These are phyloP conservation scores for Hydrochoerus hydrochaeris DNA, from an alignment of 2,113 vertebrate species.

Conservation along the genomic window DNA sequence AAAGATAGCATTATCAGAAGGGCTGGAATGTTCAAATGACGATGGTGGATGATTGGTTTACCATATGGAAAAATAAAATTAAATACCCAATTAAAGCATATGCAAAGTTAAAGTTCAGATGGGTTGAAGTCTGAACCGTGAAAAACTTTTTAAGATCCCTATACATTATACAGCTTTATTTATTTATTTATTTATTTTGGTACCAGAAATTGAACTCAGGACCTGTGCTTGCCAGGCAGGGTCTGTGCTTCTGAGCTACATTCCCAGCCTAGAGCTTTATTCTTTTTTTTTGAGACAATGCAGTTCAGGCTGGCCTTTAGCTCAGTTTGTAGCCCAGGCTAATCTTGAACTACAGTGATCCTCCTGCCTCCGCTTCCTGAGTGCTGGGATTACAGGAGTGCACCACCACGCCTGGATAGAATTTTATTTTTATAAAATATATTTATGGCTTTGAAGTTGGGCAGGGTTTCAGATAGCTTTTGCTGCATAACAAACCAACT, in stretches of 20 bases:
- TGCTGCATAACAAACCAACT: not conserved
- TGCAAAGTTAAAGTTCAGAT: slow-evolving; percentile 45
- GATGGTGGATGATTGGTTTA: not conserved
- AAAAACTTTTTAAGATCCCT: slow-evolving; percentile 2
- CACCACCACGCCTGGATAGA: not conserved
- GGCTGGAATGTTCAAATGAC: not conserved
- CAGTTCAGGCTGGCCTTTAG: too few species aligned
- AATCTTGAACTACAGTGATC: too few species aligned
- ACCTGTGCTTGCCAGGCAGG: too few species aligned
- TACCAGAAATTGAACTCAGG: too few species aligned
- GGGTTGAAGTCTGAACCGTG: not conserved
- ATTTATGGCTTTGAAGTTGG: slow-evolving; percentile 14
- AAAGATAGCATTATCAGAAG: not conserved
- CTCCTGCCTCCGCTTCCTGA: too few species aligned
- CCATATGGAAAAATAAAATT: slow-evolving; percentile 22
- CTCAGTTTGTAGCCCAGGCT: too few species aligned
- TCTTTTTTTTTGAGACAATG: too few species aligned
- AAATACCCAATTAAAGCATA: not conserved
- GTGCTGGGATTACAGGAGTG: too few species aligned
- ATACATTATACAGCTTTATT: not conserved
- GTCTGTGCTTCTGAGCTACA: too few species aligned
- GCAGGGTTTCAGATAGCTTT: not conserved
- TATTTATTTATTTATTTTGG: too few species aligned
- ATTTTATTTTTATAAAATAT: not conserved
- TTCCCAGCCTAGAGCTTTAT: too few species aligned